Evolutionary conservation across 2,113 vertebrate genomes (phyloP), one percentile per base, ranked within the genome.

Genomic region (Oryzias woworae): DNA sequence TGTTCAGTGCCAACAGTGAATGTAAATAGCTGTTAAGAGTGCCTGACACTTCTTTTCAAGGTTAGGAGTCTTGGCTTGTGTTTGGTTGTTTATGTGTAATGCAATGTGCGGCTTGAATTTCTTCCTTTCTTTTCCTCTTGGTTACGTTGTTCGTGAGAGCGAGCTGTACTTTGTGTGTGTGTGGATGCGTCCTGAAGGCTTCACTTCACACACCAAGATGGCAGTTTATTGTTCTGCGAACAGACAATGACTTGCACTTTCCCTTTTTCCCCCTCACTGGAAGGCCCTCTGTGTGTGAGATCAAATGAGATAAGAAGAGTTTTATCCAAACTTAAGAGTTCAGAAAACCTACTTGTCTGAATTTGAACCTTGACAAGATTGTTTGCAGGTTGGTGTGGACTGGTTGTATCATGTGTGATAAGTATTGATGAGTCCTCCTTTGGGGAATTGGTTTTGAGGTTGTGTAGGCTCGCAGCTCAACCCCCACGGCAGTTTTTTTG

Each of bases 201-300:
- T 84, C 80, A 70, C 72, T 85, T 84, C 69, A 81, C 80, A 80
- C 81, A 81, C 77, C 78, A 75, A 80, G 86, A 85, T 86, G 85
- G 75, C 86, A 81, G 82, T 80, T 86, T 83, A 80, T 87, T 84
- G 78, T 84, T 81, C 46, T 67, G 41, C 77, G 73, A 75, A 62
- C 78, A 67, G 75, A 83, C 85, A 89, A 83, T 90, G 89, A 90
- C 89, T 88, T 88, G 89, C 86, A 88, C 85, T 90, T 88, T 81
- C 82, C 76, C 51, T 75, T 52, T 52, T 42, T 64, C 70, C 70
- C 36, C 10, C 67, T 62, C 54, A 78, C 73, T 85, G 41, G 62
- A 73, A 72, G 71, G 80, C 75, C 80, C 76, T 75, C 79, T 82
- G 68, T 77, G 78, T 84, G 82, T 67, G 56, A 66, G 82, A 79